Percentiles rank a stretch among this genome's conserved stretches.
These are phyloP conservation scores for Drosophila paranaensis DNA, from an alignment of 2,888 invertebrate species.

Conservation along the genomic window DNA sequence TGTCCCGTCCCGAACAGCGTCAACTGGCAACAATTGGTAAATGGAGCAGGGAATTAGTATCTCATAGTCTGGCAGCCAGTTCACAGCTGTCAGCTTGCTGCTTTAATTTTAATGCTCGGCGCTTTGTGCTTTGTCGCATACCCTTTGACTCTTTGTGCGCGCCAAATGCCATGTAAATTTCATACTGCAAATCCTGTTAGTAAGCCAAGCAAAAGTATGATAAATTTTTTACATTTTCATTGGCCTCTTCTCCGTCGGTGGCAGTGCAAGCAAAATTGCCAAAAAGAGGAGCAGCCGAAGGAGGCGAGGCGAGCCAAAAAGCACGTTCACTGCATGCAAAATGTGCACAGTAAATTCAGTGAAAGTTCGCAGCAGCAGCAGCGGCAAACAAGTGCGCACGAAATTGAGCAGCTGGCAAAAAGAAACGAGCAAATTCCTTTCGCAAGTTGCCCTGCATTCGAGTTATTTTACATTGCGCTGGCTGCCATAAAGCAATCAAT, in stretches of 20 bases:
- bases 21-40: neutral
- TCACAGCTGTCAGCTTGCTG: neutral
- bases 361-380: slow-evolving; percentile 31
- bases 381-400: slow-evolving; percentile 32
- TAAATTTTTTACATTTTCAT: slow-evolving; percentile 62
- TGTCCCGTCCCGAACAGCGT: neutral
- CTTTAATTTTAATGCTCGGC: slow-evolving; percentile 11
- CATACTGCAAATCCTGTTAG: slow-evolving; percentile 66
- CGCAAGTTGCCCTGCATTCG: slow-evolving; percentile 44
- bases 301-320: neutral
- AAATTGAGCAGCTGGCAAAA: slow-evolving; percentile 53
- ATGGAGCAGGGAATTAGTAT: neutral
- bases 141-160: slow-evolving; percentile 26
- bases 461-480: slow-evolving; percentile 43
- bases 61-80: slow-evolving; percentile 7
- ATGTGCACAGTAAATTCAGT: slow-evolving; percentile 39
- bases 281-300: slow-evolving; percentile 26
- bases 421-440: slow-evolving; percentile 45
- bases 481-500: slow-evolving; percentile 75
- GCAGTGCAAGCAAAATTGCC: slow-evolving; percentile 61
- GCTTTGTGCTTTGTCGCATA: slow-evolving; percentile 10
- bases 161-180: slow-evolving; percentile 57
- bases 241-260: slow-evolving; percentile 28
- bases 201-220: slow-evolving; percentile 53
- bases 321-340: slow-evolving; percentile 16